These are phyloP conservation scores for Halisarca cf. caerulea DNA, from an alignment of 37 sponge, comb jelly and placozoan species.

Conservation along the genomic window DNA sequence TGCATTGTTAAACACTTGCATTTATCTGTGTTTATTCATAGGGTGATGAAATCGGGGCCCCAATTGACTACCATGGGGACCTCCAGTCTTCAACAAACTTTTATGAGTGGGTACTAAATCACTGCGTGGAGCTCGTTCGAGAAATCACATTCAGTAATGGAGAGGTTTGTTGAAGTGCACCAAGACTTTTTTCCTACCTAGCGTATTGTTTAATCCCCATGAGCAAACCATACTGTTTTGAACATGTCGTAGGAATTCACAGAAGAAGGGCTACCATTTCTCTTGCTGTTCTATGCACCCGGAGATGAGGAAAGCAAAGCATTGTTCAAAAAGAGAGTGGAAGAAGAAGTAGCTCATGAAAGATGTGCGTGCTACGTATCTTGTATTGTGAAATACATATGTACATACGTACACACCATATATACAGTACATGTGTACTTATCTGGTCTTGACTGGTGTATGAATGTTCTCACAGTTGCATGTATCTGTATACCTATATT, in stretches of 20 bases:
- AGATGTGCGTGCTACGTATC: slow-evolving; percentile 50
- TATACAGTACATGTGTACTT: too few species aligned
- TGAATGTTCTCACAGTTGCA: too few species aligned
- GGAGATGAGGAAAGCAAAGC: slow-evolving; percentile 72
- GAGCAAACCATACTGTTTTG: too few species aligned
- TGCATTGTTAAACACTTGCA: too few species aligned
- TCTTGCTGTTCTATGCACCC: slow-evolving; percentile 94
- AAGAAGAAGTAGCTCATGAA: slow-evolving; percentile 64
- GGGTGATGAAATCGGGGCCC: neutral
- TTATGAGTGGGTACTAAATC: slow-evolving; percentile 62
- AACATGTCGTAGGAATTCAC: slow-evolving; percentile 77
- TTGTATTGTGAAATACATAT: too few species aligned
- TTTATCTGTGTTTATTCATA: too few species aligned
- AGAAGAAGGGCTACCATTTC: slow-evolving; percentile 95
- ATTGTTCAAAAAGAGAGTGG: slow-evolving; percentile 68
- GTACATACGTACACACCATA: too few species aligned
- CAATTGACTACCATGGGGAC: neutral
- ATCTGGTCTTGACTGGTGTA: too few species aligned
- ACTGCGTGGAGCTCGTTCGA: slow-evolving; percentile 90
- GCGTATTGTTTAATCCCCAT: too few species aligned
- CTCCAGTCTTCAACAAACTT: slow-evolving; percentile 5
- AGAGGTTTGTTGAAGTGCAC: slow-evolving; percentile 80
- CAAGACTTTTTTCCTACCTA: too few species aligned
- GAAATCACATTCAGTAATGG: slow-evolving; percentile 99
- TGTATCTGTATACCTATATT: too few species aligned